Base-by-base conservation (phyloP, 2,888 invertebrate genomes). In the Stenoptilia bipunctidactyla region DNA sequence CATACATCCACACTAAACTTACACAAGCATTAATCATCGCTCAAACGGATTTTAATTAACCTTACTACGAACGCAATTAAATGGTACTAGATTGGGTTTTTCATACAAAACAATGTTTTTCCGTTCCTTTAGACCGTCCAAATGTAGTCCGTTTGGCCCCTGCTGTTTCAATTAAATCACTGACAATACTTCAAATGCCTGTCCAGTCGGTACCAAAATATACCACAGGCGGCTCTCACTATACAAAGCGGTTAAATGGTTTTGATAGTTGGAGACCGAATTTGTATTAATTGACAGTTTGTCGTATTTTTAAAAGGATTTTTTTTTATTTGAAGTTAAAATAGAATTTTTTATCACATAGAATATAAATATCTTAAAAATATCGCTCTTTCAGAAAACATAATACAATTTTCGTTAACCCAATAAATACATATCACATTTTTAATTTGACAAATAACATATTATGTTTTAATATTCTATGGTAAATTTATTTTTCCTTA, bases 141-240 rank as follows among this genome's bases (percentile, higher is more conserved):
- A 52, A 51, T 53, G 56, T 43, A 54, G 64, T 58, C 55, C 48
- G 50, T 51, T 55, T 47, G 67, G 56, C 74, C 66, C 82, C 82
- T 58, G 82, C 83, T 82, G 83, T 83, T 83, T 82, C 82, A 80
- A 82, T 83, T 83, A 82, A 76, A 76, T 69, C 72, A 72, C 80
- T 74, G 75, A 80, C 82, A 82, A 77, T 82, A 75, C 75, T 74
- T 73, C 56, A 64, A 73, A 80, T 77, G 65, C 69, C 68, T 65
- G 68, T 60, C 62, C 66, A 66, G 66, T 64, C 67, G 52, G 63
- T 65, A 72, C 74, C 71, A 72, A 74, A 76, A 80, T 67, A 76
- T 64, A 63, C 65, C 65, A 60, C 61, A 14, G 34, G 13, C 14
- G 30, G 12, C 30, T 6, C 25, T 43, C 51, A 58, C 65, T 49